Evolutionary conservation across 2,888 invertebrate genomes (phyloP), one percentile per base, ranked within the genome.

Genomic region (Eristalis intricaria): DNA sequence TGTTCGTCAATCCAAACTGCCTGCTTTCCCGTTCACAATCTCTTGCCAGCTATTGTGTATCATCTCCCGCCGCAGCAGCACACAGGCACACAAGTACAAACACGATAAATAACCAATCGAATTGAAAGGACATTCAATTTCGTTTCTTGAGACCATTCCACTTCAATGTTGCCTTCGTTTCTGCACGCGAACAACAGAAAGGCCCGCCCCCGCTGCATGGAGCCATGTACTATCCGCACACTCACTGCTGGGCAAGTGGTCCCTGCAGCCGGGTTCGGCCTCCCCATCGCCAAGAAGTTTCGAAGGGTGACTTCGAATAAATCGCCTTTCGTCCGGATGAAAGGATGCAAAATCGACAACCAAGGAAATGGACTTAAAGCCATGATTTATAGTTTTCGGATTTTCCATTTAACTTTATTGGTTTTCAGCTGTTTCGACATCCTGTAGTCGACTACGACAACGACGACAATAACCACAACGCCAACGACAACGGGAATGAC

Each of bases 331-430:
- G 84, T 84, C 76, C 87, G 87, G 87, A 84, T 87, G 87, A 84
- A 87, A 84, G 84, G 87, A 87, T 87, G 87, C 87, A 84, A 88
- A 88, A 84, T 88, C 88, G 84, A 88, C 88, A 88, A 81, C 80
- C 80, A 88, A 88, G 88, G 88, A 88, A 88, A 88, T 88, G 88
- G 84, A 88, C 88, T 88, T 81, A 84, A 84, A 81, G 88, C 88
- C 88, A 88, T 84, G 88, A 88, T 88, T 88, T 88, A 88, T 88
- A 88, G 88, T 81, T 88, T 88, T 88, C 80, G 88, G 88, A 88
- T 88, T 88, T 88, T 88, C 88, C 84, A 88, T 88, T 88, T 88
- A 88, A 88, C 88, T 88, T 88, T 88, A 88, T 88, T 84, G 84
- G 84, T 88, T 88, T 88, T 88, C 79, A 73, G 75, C 87, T 84